These are phyloP conservation scores for Drosophila insularis DNA, from an alignment of 1,140 invertebrate species.

Conservation along the genomic window DNA sequence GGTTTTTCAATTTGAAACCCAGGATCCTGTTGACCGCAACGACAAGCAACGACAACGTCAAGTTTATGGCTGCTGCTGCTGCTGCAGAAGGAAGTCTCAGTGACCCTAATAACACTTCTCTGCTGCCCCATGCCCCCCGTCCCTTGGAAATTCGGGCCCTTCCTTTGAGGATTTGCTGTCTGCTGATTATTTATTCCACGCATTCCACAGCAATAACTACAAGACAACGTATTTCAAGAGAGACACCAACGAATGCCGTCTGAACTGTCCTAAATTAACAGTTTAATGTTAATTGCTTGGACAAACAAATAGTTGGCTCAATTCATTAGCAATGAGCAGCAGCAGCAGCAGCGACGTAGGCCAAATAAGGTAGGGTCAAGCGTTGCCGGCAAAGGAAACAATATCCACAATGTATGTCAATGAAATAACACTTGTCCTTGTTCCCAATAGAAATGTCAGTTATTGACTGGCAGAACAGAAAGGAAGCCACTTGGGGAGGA, in stretches of 20 bases:
- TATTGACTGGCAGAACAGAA: background rate
- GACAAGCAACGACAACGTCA: background rate
- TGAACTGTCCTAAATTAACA: conserved; percentile 75
- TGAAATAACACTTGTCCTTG: conserved; percentile 32
- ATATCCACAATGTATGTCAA: conserved; percentile 56
- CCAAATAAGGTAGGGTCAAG: conserved; percentile 6
- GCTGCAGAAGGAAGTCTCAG: conserved; percentile 14
- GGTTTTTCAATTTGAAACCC: conserved; percentile 56
- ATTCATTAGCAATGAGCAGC: conserved; percentile 55
- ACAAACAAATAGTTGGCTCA: conserved; percentile 70
- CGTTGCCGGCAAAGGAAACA: conserved; percentile 34
- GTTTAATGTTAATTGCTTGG: conserved; percentile 61
- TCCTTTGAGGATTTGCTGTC: background rate
- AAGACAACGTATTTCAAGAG: conserved; percentile 23
- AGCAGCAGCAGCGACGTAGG: background rate
- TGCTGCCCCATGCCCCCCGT: background rate
- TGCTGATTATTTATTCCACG: conserved; percentile 32
- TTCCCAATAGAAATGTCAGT: background rate
- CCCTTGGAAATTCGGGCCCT: background rate
- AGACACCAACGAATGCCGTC: conserved; percentile 23
- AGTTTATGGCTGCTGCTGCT: background rate
- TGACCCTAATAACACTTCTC: conserved; percentile 10
- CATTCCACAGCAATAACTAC: conserved; percentile 48
- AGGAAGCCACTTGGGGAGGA: conserved; percentile 1
- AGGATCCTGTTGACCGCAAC: conserved; percentile 45